These are phyloP conservation scores for Standfussiana lucernea DNA, from an alignment of 2,888 invertebrate species.

Conservation along the genomic window DNA sequence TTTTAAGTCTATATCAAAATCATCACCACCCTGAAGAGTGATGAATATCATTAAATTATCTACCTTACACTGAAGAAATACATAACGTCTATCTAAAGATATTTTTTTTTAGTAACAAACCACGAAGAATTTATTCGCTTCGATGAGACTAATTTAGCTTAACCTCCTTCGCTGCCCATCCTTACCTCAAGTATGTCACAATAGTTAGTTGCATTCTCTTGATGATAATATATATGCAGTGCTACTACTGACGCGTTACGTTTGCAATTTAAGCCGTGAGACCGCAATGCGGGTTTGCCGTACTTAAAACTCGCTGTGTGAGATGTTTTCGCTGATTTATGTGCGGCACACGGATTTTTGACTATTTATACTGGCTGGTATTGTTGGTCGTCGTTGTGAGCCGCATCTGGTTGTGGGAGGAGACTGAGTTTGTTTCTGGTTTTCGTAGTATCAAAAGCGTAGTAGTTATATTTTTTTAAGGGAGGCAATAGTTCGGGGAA, in stretches of 20 bases:
- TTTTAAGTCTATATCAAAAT: not conserved
- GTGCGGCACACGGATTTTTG: conserved; percentile 45
- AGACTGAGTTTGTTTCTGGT: not conserved
- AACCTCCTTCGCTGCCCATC: not conserved
- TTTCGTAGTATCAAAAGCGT: not conserved
- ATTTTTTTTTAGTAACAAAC: too few species aligned
- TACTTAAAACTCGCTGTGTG: conserved; percentile 71
- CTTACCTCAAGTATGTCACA: conserved; percentile 43
- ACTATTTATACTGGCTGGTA: conserved; percentile 19
- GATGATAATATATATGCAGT: conserved; percentile 76
- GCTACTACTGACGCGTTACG: conserved; percentile 71
- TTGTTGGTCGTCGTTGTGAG: not conserved
- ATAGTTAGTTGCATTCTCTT: conserved; percentile 75
- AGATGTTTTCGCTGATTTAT: conserved; percentile 62
- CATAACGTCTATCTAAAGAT: too few species aligned
- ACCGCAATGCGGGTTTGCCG: conserved; percentile 82
- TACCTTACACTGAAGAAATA: too few species aligned
- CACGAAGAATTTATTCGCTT: not conserved
- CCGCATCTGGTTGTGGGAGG: not conserved
- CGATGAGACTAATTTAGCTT: not conserved
- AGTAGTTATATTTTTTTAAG: not conserved
- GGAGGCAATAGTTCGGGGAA: too few species aligned
- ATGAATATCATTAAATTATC: too few species aligned
- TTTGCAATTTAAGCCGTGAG: conserved; percentile 75
- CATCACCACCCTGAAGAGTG: not conserved